Base-by-base conservation (phyloP, 2,797 vertebrate species). In the Eulemur albifrons region DNA sequence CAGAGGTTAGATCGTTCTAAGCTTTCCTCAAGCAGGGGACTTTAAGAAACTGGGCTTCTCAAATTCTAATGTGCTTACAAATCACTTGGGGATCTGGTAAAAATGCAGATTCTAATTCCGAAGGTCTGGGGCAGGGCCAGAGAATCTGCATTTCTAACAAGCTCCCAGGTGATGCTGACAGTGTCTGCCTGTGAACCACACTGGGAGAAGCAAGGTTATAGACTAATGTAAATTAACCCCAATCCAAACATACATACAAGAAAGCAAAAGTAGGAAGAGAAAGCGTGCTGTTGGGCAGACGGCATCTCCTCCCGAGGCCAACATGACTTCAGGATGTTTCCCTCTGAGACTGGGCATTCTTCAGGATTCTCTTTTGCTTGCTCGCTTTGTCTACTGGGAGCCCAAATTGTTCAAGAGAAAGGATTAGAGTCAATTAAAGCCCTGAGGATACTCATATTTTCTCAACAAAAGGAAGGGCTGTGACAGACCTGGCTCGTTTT, bases 371-470 rank as follows among this genome's bases (percentile, higher is more conserved):
- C 0, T 35, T 89, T 72, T 38, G n/a, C 72, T 72, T 38, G n/a
- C 72, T 83, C 48, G 7, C 65, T 35, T 4, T 65, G 61, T 85
- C 92, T 70, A 1, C 72, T 11, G 45, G 27, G 73, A 88, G 59
- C 76, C 80, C 15, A 8, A 7, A 14, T 35, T 65, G 54, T 93
- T 92, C 88, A 50, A 72, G 82, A 77, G 79, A 90, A 85, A 50
- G 25, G 48, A 94, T 92, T 65, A 1, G 30, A 76, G 69, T 80
- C 76, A n/a, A n/a, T 70, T 59, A 79, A 82, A 80, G 59, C 69
- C 73, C 93, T 82, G 63, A 40, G 84, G 88, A 95, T 30, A 14
- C 72, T 81, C 48, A 17, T 48, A 69, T 94, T 93, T 97, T 54
- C 88, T 94, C 91, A 48, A 67, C 73, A 57, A 63, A 82, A 94